A percentile compares a stretch with the other conserved stretches of the same genome.
Evolutionary conservation across 2,113 vertebrate genomes (phyloP).

Genomic region (Nesoenas mayeri): DNA sequence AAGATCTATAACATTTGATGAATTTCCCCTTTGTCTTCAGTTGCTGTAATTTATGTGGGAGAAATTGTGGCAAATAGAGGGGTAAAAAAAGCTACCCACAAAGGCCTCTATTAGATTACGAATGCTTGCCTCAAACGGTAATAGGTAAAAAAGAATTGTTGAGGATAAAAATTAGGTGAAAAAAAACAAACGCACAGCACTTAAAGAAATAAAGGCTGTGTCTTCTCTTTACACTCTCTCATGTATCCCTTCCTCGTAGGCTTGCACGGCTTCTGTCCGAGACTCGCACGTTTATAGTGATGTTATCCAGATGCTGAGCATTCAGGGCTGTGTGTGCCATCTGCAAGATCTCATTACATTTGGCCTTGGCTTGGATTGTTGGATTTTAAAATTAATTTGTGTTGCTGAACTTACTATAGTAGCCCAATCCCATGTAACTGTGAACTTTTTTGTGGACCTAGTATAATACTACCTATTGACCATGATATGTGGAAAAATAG

Average conservation of each 20-base stretch:
- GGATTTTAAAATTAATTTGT: neutral
- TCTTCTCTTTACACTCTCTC: neutral
- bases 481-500: fast-evolving
- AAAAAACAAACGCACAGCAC: neutral
- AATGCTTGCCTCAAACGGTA: neutral
- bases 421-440: neutral
- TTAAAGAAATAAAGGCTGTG: neutral
- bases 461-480: neutral
- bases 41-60: neutral
- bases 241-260: neutral
- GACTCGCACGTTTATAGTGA: neutral
- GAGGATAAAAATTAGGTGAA: neutral
- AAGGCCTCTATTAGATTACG: neutral
- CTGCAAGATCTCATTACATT: neutral
- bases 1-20: neutral
- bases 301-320: neutral
- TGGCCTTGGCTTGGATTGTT: neutral
- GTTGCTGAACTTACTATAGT: neutral
- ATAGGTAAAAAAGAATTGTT: neutral
- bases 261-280: neutral
- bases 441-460: neutral
- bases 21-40: neutral
- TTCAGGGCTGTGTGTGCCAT: neutral
- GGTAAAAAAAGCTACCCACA: neutral
- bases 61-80: neutral